Evolutionary conservation across 2,888 invertebrate genomes (phyloP), one percentile per base, ranked within the genome.

Genomic region (Leptinotarsa tumamoca): DNA sequence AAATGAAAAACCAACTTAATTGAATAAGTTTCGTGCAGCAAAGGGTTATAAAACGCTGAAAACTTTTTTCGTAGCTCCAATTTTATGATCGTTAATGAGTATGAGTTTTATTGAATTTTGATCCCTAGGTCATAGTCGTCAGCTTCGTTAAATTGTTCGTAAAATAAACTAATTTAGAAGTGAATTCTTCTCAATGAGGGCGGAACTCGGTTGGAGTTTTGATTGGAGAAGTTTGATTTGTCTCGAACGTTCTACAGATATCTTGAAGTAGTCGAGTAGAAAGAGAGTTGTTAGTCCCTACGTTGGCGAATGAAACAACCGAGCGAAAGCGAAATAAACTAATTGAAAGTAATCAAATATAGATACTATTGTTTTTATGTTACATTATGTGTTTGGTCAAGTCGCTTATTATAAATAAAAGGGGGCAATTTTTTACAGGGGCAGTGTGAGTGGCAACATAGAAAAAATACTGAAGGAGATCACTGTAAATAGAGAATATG

Each of bases 1-100:
- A 77, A 77, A 68, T 73, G 70, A 43, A 68, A 75, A 75, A 77
- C 63, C 72, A 71, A 77, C 68, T 77, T 74, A 75, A 77, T 77
- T 75, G 72, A 77, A 77, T 77, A 77, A 77, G 74, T 77, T 77
- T 71, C 52, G 63, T 66, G 70, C 66, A 68, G 71, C 70, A 69
- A 43, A 61, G 56, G 67, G 69, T 68, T 70, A 61, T 75, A 71
- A 71, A 74, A 71, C 70, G 67, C 49, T 73, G 66, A 68, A 77
- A 77, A 72, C 61, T 77, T 75, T 17, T 17, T 27, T 63, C 63
- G 27, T 33, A 2, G 33, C 63, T 63, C 33, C n/a, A 63, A 63
- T 27, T 63, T 27, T 33, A 15, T 33, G 63, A 63, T 63, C 63
- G 17, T 63, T 27, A 63, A 63, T 63, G 27, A 63, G 63, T 63